A percentile compares a stretch with the other conserved stretches of the same genome.
phyloP scores from a whole-genome alignment of 2,888 invertebrate species.

The Lasioglossum malachurum region DNA sequence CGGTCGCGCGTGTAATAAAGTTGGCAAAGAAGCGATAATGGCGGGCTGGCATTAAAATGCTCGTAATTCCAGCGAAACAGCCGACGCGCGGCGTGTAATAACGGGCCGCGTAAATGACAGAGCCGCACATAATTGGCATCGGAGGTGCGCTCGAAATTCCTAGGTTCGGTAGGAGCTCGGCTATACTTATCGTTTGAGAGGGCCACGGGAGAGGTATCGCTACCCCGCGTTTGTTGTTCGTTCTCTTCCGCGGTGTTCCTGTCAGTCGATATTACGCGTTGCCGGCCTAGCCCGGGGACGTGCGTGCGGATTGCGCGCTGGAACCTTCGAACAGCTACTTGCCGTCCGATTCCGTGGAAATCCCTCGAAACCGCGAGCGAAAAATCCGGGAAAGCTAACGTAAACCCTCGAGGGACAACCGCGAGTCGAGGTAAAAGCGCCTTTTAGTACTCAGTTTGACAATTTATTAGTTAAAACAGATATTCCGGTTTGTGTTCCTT shows the following conservation, averaged over 20 bases:
- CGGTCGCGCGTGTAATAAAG: slow-evolving; percentile 38
- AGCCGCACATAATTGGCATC: slow-evolving; percentile 45
- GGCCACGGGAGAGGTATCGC: slow-evolving; percentile 29
- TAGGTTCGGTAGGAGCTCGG: slow-evolving; percentile 39
- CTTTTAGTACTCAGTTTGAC: too few relatives aligned
- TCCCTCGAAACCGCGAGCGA: neutral
- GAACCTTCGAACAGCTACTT: neutral
- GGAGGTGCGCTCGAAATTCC: slow-evolving; percentile 48
- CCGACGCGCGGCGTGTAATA: slow-evolving; percentile 41
- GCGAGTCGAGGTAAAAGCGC: neutral
- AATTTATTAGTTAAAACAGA: too few relatives aligned
- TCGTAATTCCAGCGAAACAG: slow-evolving; percentile 44
- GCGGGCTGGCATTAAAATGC: slow-evolving; percentile 35
- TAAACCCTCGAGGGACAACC: neutral
- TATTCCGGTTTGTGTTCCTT: neutral
- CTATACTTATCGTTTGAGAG: slow-evolving; percentile 41
- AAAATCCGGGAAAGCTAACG: neutral
- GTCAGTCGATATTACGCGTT: slow-evolving; percentile 48
- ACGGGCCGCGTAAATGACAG: slow-evolving; percentile 52
- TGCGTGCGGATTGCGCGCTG: slow-evolving; percentile 26
- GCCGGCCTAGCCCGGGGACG: slow-evolving; percentile 42
- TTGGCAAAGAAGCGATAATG: slow-evolving; percentile 51
- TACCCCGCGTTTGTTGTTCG: neutral
- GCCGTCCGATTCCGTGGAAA: neutral
- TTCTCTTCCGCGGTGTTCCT: slow-evolving; percentile 34